Evolutionary conservation across 2,113 vertebrate genomes (phyloP).

Genomic region (Tragelaphus scriptus): DNA sequence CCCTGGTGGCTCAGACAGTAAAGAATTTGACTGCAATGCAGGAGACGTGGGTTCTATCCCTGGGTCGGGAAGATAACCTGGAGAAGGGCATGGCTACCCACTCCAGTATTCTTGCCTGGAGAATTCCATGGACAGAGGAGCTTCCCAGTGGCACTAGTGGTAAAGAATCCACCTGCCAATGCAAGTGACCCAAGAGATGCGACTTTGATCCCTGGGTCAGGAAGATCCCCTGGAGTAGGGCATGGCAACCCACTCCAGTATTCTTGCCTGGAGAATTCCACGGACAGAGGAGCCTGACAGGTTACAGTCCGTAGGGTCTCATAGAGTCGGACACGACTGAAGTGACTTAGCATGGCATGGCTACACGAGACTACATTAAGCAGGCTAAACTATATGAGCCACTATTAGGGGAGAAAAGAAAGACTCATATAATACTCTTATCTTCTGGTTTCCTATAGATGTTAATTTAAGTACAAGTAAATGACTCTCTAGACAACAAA

Average conservation of each 20-base stretch:
- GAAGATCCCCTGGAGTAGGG: neutral
- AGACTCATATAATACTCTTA: neutral
- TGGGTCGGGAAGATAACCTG: neutral
- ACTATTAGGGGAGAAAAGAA: neutral
- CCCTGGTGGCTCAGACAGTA: neutral
- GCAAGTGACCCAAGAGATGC: too few species aligned
- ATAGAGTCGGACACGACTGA: neutral
- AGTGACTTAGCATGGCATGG: neutral
- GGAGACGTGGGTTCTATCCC: neutral
- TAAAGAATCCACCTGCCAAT: too few species aligned
- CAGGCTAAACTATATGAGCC: neutral
- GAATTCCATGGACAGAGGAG: neutral
- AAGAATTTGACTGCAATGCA: neutral
- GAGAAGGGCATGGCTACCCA: neutral
- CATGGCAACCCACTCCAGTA: neutral
- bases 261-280: neutral
- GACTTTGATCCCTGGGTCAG: neutral
- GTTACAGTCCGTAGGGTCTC: neutral
- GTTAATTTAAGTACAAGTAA: constrained; percentile 31
- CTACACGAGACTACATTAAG: neutral
- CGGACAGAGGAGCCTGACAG: neutral
- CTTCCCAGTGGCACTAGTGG: too few species aligned
- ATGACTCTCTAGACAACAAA: constrained; percentile 23
- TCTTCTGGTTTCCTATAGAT: neutral
- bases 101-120: neutral